phyloP scores from a whole-genome alignment of 2,113 vertebrate genomes.

The Amblyornis subalaris region DNA sequence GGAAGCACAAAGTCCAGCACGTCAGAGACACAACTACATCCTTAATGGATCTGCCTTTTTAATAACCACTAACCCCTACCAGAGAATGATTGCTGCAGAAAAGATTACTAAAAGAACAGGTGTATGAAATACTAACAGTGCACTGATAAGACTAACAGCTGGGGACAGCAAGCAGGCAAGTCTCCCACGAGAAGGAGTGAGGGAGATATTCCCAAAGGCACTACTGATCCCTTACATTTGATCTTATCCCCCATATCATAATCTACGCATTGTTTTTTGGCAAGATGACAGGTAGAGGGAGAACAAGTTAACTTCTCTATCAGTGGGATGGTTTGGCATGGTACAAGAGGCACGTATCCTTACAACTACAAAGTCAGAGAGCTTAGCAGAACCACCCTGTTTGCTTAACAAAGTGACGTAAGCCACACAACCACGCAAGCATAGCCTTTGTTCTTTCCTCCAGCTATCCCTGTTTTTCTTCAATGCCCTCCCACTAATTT shows the following conservation, averaged over 20 bases:
- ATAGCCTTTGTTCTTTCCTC: conserved; percentile 23
- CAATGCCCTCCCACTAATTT: neutral
- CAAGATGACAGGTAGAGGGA: conserved; percentile 15
- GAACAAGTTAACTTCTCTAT: neutral
- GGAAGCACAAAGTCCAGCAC: neutral
- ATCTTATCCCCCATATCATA: conserved; percentile 35
- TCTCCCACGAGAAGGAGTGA: conserved; percentile 15
- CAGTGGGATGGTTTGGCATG: conserved; percentile 27
- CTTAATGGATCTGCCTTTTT: neutral
- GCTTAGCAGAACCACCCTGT: conserved; percentile 23
- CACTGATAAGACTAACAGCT: neutral
- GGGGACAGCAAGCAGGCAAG: conserved; percentile 10
- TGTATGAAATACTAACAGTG: neutral
- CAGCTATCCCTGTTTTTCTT: neutral
- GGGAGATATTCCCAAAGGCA: conserved; percentile 28
- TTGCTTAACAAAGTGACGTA: neutral
- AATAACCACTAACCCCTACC: neutral
- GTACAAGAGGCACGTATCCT: neutral
- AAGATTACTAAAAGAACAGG: neutral
- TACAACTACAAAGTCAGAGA: neutral
- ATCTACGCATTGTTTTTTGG: neutral
- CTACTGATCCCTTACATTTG: conserved; percentile 5
- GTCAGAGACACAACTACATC: neutral
- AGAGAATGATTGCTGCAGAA: neutral
- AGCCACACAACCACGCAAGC: neutral